Conservation (phyloP, 2,888 invertebrate genomes). For the Sarcophaga carnaria region DNA sequence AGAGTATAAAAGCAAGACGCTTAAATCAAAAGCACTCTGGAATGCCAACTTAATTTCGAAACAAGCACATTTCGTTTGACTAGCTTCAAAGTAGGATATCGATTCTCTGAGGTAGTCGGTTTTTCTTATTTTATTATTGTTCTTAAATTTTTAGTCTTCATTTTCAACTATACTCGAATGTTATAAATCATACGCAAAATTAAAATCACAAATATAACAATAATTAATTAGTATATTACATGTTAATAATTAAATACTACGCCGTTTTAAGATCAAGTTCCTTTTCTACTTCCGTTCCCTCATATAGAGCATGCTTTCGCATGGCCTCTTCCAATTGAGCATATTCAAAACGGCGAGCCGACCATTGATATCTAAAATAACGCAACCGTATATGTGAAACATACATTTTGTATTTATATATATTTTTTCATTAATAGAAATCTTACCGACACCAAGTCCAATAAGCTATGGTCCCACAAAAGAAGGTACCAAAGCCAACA, state of each 20-base stretch:
- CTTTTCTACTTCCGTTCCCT: slow-evolving; percentile 85
- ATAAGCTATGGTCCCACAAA: slow-evolving; percentile 85
- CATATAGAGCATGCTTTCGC: slow-evolving; percentile 84
- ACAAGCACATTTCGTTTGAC: too few species aligned
- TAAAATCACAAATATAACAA: not conserved
- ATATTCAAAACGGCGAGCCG: slow-evolving; percentile 86
- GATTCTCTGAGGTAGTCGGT: too few species aligned
- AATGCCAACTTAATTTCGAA: too few species aligned
- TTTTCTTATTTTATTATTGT: too few species aligned
- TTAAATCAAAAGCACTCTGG: too few species aligned
- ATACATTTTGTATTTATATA: too few species aligned
- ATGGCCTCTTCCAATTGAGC: slow-evolving; percentile 85
- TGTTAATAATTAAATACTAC: slow-evolving; percentile 40
- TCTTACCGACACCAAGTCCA: slow-evolving; percentile 86
- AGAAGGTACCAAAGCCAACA: slow-evolving; percentile 86
- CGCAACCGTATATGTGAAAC: too few species aligned
- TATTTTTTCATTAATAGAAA: not conserved
- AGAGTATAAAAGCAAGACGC: too few species aligned
- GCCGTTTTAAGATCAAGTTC: slow-evolving; percentile 72
- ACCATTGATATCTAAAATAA: slow-evolving; percentile 85
- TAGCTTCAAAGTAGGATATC: too few species aligned
- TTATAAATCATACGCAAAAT: too few species aligned
- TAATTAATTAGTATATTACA: not conserved
- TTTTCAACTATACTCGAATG: not conserved
- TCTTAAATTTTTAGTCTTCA: too few species aligned